Evolutionary conservation across 1,140 invertebrate genomes (phyloP), one percentile per base, ranked within the genome.

Genomic region (Panagrolaimus sp.): DNA sequence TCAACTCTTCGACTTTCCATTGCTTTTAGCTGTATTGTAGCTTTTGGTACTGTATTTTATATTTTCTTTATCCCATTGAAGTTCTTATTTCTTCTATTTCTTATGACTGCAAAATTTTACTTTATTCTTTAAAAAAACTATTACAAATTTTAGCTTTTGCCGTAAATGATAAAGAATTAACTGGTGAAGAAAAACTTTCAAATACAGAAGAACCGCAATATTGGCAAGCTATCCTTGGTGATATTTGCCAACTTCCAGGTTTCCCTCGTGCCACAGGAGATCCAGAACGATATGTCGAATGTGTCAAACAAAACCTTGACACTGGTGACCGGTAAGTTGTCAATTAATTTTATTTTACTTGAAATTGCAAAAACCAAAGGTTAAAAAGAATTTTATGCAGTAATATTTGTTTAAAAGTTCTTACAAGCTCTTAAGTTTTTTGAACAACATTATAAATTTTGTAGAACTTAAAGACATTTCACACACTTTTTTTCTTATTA

Each of bases 141-240:
- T 67, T 47, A 26, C 26, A 52, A 43, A 46, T 69, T 76, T 10
- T 74, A 87, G 87, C 86, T 43, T 85, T 88, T 73, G 87, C 87
- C 75, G 88, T 88, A 10, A 88, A 88, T 83, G 87, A 88, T 8
- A 80, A 88, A 45, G 81, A 88, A n/a, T 87, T 87, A 79, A 84
- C 87, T 12, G 88, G 88, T 7, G 88, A 21, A 21, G 52, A 58
- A 28, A 58, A 58, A 8, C 52, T 28, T 21, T n/a, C 52, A 21
- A 38, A 38, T 38, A 28, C 28, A 28, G 52, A 68, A 26, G 44
- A 68, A 62, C 72, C 68, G n/a, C 64, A 74, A 63, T 79, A 78
- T 63, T 79, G 77, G 77, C 73, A 72, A 48, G 77, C 77, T 38
- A 75, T 80, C 67, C 70, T 79, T n/a, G 77, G 77, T 28, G 77